Percentiles rank a stretch among this genome's conserved stretches.
These are phyloP conservation scores for Oreochromis aureus DNA, from an alignment of 2,113 vertebrate genomes.

Conservation along the genomic window DNA sequence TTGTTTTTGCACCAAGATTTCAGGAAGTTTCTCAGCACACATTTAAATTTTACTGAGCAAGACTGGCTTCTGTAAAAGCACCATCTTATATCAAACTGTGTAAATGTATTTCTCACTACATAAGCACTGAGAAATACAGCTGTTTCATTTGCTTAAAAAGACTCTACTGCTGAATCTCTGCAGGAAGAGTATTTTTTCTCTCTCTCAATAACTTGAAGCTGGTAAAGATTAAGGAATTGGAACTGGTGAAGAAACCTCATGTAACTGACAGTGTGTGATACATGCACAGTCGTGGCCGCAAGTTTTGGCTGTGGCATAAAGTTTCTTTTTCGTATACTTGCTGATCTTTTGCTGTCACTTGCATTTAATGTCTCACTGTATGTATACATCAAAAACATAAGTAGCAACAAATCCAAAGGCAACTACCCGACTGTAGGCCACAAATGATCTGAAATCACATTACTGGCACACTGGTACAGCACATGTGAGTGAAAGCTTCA, in stretches of 20 bases:
- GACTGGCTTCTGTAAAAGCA: not conserved
- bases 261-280: not conserved
- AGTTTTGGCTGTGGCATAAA: not conserved
- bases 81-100: not conserved
- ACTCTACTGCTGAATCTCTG: not conserved
- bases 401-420: not conserved
- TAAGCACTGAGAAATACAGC: fast-evolving
- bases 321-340: not conserved
- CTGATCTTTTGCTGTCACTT: not conserved
- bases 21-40: not conserved
- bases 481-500: not conserved
- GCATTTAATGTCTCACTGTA: not conserved
- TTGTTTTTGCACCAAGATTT: not conserved
- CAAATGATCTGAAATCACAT: not conserved
- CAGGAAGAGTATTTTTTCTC: not conserved
- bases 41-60: not conserved
- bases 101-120: not conserved
- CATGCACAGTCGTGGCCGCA: not conserved
- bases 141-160: not conserved
- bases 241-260: not conserved
- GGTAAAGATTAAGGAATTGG: not conserved
- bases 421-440: fast-evolving
- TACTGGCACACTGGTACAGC: not conserved
- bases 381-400: not conserved
- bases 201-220: not conserved